Evolutionary conservation across 1,140 invertebrate species (phyloP), one percentile per base, ranked within the genome.

Genomic region (Bombus waltoni): DNA sequence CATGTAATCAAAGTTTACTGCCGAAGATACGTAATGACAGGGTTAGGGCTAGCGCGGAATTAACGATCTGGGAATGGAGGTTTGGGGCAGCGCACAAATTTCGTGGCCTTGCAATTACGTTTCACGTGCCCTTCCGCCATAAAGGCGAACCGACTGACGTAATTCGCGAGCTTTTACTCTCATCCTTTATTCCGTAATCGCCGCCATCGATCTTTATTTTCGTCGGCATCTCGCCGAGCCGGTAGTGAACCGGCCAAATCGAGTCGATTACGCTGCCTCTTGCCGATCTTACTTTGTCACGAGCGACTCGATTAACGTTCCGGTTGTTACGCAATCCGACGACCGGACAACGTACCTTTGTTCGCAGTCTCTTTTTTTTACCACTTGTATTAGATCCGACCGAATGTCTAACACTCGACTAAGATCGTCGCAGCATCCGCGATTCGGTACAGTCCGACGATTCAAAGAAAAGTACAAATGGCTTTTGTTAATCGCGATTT

Each of bases 1-100:
- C 89, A 59, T 90, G 85, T 91, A 91, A 91, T 91, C 89, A 90
- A 77, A 86, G 81, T 86, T 90, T 81, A 84, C 77, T 87, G 89
- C 72, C 89, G 83, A 91, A 88, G 76, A 90, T 87, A 44, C 79
- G 76, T 91, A 90, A 90, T 90, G 88, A 88, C 77, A 88, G 89
- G 89, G 89, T 90, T 78, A 83, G 83, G 35, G 38, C 66, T 90
- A 88, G 86, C 80, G 68, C 72, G 80, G 81, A 78, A 90, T 90
- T 90, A 90, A 90, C 83, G 89, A 85, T 90, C 87, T 83, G 81
- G 78, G 85, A 84, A 81, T 78, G 81, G 57, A 79, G 53, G 73
- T 86, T 70, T 57, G 57, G 70, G 84, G 76, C 83, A 38, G 47
- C 75, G 59, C 47, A 44, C 66, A 68, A 79, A 89, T 87, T 89